Percentiles rank a stretch among this genome's conserved stretches.
Evolutionary conservation across 2,888 invertebrate species (phyloP).

Genomic region (Drosophila prolongata): DNA sequence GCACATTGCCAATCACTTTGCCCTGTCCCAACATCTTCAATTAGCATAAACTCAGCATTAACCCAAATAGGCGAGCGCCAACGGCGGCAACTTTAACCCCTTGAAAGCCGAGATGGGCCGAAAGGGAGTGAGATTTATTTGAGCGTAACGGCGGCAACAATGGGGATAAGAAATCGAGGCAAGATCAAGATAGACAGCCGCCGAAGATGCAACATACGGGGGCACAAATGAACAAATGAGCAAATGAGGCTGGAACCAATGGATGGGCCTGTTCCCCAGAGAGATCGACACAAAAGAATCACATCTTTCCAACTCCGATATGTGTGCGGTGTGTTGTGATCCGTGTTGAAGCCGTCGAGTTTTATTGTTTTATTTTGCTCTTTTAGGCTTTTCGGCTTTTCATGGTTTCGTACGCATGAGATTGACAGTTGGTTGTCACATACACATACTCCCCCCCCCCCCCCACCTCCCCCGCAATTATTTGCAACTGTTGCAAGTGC

Average conservation of each 20-base stretch:
- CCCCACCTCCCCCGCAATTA: background rate
- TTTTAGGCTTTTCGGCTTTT: conserved; percentile 58
- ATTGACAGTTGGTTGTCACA: conserved; percentile 73
- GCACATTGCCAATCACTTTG: conserved; percentile 39
- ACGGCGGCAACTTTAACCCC: conserved; percentile 33
- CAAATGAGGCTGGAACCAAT: conserved; percentile 33
- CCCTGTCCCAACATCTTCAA: conserved; percentile 32
- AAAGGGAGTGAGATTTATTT: conserved; percentile 48
- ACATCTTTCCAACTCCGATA: conserved; percentile 11
- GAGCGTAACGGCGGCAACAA: conserved; percentile 46
- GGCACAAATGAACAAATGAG: conserved; percentile 19
- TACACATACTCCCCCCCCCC: conserved; percentile 30
- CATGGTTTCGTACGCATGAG: conserved; percentile 81
- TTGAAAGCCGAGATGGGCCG: conserved; percentile 5
- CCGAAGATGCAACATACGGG: conserved; percentile 49
- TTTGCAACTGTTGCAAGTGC: conserved; percentile 50
- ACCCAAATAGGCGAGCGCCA: conserved; percentile 33
- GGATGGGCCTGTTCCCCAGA: conserved; percentile 4
- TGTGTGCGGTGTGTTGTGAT: conserved; percentile 25
- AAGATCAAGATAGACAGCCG: conserved; percentile 66
- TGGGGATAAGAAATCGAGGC: conserved; percentile 55
- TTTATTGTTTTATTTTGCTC: conserved; percentile 39
- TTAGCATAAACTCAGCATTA: conserved; percentile 55
- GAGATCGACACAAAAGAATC: conserved; percentile 24
- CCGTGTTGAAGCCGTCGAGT: conserved; percentile 12